Percentiles rank a stretch among this genome's conserved stretches.
phyloP scores from a whole-genome alignment of 2,113 vertebrate genomes.

The Ammospiza nelsoni region DNA sequence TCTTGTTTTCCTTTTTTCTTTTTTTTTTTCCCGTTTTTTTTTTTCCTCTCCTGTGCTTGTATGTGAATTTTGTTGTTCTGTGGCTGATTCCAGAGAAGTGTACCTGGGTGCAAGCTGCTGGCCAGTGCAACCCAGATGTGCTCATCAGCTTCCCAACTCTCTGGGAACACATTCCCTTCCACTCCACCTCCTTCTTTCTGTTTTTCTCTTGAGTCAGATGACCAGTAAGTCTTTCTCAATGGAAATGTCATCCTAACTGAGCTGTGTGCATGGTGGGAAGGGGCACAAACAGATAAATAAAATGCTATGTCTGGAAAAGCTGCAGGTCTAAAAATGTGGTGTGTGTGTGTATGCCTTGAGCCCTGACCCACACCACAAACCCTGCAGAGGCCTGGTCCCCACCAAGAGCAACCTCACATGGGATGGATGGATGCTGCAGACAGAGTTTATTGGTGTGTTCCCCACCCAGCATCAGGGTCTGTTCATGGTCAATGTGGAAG shows the following conservation, averaged over 20 bases:
- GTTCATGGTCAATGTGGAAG: neutral
- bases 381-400: neutral
- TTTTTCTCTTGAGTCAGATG: neutral
- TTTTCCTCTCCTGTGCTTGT: rapidly evolving
- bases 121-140: neutral
- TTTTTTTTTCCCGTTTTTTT: rapidly evolving
- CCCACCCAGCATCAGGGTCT: neutral
- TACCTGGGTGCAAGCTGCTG: neutral
- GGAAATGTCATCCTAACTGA: neutral
- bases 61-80: neutral
- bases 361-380: neutral
- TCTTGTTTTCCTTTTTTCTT: rapidly evolving
- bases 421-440: neutral
- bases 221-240: neutral
- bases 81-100: neutral
- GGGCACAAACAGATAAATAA: neutral
- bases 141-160: neutral
- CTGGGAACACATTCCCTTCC: neutral
- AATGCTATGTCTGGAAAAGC: neutral
- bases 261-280: neutral
- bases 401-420: rapidly evolving
- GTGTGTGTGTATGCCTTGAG: neutral
- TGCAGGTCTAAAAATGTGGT: neutral
- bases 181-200: neutral
- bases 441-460: neutral